These are phyloP conservation scores for Bombylius major DNA, from an alignment of 2,888 invertebrate species.

Conservation along the genomic window DNA sequence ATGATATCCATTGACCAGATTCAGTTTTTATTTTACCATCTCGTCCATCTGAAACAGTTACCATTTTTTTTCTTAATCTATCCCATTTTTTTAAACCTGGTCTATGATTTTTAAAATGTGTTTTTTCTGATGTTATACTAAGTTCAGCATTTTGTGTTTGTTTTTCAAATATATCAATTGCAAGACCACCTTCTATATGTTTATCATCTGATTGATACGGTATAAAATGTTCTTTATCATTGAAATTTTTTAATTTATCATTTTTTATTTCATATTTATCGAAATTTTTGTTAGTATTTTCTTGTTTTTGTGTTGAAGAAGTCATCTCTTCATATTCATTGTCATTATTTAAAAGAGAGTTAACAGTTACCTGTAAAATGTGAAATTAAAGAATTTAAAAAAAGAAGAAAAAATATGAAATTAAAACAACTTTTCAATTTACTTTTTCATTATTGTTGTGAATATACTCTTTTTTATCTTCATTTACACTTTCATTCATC, in stretches of 20 bases:
- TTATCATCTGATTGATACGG: conserved; percentile 74
- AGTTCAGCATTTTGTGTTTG: conserved; percentile 69
- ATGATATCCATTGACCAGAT: conserved; percentile 88
- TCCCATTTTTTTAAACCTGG: conserved; percentile 74
- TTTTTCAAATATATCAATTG: conserved; percentile 67
- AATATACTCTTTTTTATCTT: too few relatives aligned
- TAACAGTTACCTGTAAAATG: too few relatives aligned
- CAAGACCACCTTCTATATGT: conserved; percentile 57
- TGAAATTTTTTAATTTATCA: conserved; percentile 37
- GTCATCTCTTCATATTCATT: too few relatives aligned
- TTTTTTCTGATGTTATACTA: conserved; percentile 66
- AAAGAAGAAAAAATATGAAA: too few relatives aligned
- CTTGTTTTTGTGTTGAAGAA: conserved; percentile 25
- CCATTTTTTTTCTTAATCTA: conserved; percentile 90
- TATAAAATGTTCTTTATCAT: conserved; percentile 74
- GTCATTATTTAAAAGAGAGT: too few relatives aligned
- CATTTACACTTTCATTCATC: conserved; percentile 23
- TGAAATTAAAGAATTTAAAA: too few relatives aligned
- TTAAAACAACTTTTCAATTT: too few relatives aligned
- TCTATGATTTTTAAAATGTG: conserved; percentile 50
- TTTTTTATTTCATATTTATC: conserved; percentile 41
- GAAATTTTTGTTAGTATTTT: conserved; percentile 41
- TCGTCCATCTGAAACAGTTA: conserved; percentile 45
- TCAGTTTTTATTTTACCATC: conserved; percentile 83
- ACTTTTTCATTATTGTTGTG: too few relatives aligned